phyloP scores from a whole-genome alignment of 2,797 vertebrate genomes.

The Tympanoctomys barrerae region DNA sequence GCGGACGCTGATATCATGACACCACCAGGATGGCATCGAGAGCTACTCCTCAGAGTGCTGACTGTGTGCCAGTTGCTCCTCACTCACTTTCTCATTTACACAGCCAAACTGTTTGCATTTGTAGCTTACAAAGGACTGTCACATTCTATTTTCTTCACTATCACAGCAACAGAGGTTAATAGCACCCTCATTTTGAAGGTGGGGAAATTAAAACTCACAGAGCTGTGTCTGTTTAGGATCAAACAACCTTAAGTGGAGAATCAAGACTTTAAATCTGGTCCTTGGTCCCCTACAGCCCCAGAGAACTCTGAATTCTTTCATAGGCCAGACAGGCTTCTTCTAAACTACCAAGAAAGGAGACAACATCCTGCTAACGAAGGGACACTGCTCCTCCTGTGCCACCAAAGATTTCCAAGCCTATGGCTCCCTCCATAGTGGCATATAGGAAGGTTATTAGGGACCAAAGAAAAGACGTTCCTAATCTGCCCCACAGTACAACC shows the following conservation, averaged over 20 bases:
- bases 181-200: slow-evolving; percentile 2
- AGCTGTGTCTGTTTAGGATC: not conserved
- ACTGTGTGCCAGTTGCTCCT: not conserved
- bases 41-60: not conserved
- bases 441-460: slow-evolving; percentile 3
- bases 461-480: slow-evolving; percentile 25
- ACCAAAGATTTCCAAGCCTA: not conserved
- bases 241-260: not conserved
- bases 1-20: not conserved
- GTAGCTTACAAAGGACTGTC: slow-evolving; percentile 34
- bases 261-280: not conserved
- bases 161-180: not conserved
- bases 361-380: not conserved
- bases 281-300: not conserved
- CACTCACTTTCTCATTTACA: not conserved
- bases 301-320: not conserved
- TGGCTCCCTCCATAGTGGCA: not conserved
- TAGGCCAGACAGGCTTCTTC: not conserved
- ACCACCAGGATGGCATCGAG: not conserved
- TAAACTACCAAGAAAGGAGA: not conserved
- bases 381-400: not conserved
- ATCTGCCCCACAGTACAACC: not conserved
- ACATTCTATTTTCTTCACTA: not conserved
- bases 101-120: not conserved
- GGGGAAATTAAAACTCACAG: slow-evolving; percentile 15